Evolutionary conservation across 2,113 vertebrate species (phyloP).

Genomic region (Mus spicilegus): DNA sequence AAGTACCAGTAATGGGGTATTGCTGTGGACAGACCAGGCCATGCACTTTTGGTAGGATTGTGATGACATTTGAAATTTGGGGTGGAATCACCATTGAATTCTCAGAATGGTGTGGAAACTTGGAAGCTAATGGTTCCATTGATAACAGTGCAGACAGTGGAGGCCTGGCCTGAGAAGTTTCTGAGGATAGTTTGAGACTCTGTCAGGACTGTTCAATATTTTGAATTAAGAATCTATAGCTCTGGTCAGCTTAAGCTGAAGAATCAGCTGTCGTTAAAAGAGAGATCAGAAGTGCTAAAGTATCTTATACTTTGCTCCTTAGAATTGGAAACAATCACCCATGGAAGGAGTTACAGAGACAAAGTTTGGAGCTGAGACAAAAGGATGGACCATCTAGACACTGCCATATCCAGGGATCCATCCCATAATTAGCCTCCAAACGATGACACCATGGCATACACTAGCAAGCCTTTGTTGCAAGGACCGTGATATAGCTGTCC

Average conservation of each 20-base stretch:
- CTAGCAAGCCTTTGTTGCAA: too few relatives aligned
- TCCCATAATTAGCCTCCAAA: too few relatives aligned
- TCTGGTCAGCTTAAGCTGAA: background rate
- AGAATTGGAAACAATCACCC: too few relatives aligned
- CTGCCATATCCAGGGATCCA: too few relatives aligned
- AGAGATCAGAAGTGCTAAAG: too few relatives aligned
- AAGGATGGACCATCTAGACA: too few relatives aligned
- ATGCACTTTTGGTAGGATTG: background rate
- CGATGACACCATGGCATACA: too few relatives aligned
- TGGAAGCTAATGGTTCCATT: too few relatives aligned
- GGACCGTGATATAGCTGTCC: too few relatives aligned
- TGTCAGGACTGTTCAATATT: background rate
- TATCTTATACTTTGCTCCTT: too few relatives aligned
- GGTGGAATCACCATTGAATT: background rate
- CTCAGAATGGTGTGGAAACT: background rate
- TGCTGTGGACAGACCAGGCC: background rate
- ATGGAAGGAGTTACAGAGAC: too few relatives aligned
- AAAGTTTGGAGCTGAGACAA: too few relatives aligned
- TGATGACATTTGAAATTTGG: background rate
- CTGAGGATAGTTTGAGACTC: background rate
- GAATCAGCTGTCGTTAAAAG: background rate
- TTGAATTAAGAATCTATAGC: background rate
- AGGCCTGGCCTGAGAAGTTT: background rate
- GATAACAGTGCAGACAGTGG: background rate
- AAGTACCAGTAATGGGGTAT: background rate